These are phyloP conservation scores for Hydractinia echinata DNA, from an alignment of 30 jellyfish, hydroid and myxozoan species.

Conservation along the genomic window DNA sequence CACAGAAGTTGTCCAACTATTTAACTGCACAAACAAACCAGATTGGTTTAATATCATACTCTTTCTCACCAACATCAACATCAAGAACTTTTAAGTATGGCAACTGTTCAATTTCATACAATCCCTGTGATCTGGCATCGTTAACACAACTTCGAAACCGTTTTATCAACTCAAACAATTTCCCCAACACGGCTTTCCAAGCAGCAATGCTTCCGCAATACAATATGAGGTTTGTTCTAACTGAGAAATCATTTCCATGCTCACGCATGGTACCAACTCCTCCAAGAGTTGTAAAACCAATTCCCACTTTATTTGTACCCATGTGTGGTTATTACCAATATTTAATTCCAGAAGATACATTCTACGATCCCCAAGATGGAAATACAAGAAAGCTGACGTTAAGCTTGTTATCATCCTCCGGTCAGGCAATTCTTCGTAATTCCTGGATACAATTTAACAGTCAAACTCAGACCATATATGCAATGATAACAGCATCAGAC, in stretches of 20 bases:
- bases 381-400: constrained; percentile 53
- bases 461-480: constrained; percentile 44
- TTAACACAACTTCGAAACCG: neutral
- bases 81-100: neutral
- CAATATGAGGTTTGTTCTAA: constrained; percentile 24
- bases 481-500: constrained; percentile 5
- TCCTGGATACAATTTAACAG: constrained; percentile 68
- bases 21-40: neutral
- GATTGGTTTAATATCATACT: constrained; percentile 7
- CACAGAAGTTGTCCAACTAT: constrained; percentile 9
- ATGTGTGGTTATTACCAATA: constrained; percentile 42
- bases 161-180: neutral
- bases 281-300: constrained; percentile 44
- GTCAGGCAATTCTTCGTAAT: constrained; percentile 17
- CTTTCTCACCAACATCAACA: neutral
- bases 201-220: constrained; percentile 15
- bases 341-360: constrained; percentile 61
- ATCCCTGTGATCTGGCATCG: constrained; percentile 39
- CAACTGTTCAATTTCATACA: constrained; percentile 22
- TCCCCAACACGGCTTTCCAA: constrained; percentile 12
- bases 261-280: constrained; percentile 31
- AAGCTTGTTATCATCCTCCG: constrained; percentile 18
- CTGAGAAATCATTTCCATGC: constrained; percentile 17
- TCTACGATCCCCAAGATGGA: constrained; percentile 52
- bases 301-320: constrained; percentile 50